Conservation (phyloP, 2,888 invertebrate species). For the Pasiphila rectangulata region DNA sequence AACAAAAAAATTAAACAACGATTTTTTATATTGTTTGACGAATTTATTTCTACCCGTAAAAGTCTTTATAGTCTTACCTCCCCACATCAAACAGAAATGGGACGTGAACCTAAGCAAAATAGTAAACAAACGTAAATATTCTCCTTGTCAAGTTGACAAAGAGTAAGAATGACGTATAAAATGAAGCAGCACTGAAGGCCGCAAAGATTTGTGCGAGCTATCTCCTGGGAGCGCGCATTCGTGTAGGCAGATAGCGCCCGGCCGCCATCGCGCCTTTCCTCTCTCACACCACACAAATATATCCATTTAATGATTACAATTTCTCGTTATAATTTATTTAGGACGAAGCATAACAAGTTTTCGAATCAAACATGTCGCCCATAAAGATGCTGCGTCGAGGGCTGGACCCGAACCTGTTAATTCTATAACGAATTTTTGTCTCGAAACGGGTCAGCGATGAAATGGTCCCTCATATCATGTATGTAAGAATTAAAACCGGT, state of each 20-base stretch:
- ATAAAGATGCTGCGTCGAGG: constrained; percentile 79
- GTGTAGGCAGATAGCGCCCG: constrained; percentile 66
- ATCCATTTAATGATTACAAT: constrained; percentile 79
- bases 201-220: constrained; percentile 65
- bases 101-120: constrained; percentile 9
- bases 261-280: constrained; percentile 44
- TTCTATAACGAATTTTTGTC: constrained; percentile 73
- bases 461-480: constrained; percentile 70
- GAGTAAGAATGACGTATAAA: constrained; percentile 51
- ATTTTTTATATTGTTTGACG: too few relatives aligned
- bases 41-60: too few relatives aligned
- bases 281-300: constrained; percentile 69
- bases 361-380: constrained; percentile 81
- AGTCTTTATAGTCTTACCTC: too few relatives aligned
- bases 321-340: constrained; percentile 81
- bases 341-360: constrained; percentile 80
- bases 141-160: constrained; percentile 41
- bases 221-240: constrained; percentile 69
- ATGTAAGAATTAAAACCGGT: constrained; percentile 79
- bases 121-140: constrained; percentile 36
- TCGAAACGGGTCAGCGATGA: constrained; percentile 50
- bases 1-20: not conserved
- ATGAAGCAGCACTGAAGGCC: constrained; percentile 64
- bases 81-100: constrained; percentile 1
- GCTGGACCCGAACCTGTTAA: constrained; percentile 71